phyloP scores from a whole-genome alignment of 1,140 invertebrate species.

The Brachionus manjavacas region DNA sequence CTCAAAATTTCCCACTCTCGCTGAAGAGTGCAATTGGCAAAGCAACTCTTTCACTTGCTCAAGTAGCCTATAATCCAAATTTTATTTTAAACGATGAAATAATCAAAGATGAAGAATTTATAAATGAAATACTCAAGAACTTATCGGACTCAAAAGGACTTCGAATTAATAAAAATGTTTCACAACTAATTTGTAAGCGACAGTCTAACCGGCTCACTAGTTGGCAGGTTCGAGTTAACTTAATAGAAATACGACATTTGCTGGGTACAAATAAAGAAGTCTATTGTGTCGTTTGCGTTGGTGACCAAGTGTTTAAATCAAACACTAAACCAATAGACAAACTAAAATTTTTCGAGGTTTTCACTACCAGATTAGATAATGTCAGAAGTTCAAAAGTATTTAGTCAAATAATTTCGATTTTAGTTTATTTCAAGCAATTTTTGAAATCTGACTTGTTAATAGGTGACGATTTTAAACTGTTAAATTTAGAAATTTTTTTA shows the following conservation, averaged over 20 bases:
- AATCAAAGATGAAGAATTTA: neutral
- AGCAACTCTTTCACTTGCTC: conserved; percentile 25
- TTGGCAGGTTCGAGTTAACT: conserved; percentile 26
- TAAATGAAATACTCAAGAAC: neutral
- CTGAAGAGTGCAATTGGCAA: conserved; percentile 15
- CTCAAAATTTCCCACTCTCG: neutral
- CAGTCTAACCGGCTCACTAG: neutral
- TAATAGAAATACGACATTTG: conserved; percentile 26
- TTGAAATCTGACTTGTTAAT: conserved; percentile 12
- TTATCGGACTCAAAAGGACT: neutral
- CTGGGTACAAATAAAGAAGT: conserved; percentile 21
- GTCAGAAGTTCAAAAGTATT: conserved; percentile 12
- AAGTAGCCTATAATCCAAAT: conserved; percentile 34
- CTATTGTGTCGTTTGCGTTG: conserved; percentile 1
- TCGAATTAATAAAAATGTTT: neutral
- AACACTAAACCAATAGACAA: neutral
- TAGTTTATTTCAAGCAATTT: conserved; percentile 25
- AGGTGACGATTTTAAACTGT: neutral
- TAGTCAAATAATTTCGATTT: neutral
- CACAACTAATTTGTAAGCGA: neutral
- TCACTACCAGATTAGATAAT: conserved; percentile 10
- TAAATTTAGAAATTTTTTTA: neutral
- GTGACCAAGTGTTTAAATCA: neutral
- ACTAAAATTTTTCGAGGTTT: neutral
- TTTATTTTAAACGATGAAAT: conserved; percentile 21